These are phyloP conservation scores for Carollia perspicillata DNA, from an alignment of 2,113 vertebrate species.

Conservation along the genomic window DNA sequence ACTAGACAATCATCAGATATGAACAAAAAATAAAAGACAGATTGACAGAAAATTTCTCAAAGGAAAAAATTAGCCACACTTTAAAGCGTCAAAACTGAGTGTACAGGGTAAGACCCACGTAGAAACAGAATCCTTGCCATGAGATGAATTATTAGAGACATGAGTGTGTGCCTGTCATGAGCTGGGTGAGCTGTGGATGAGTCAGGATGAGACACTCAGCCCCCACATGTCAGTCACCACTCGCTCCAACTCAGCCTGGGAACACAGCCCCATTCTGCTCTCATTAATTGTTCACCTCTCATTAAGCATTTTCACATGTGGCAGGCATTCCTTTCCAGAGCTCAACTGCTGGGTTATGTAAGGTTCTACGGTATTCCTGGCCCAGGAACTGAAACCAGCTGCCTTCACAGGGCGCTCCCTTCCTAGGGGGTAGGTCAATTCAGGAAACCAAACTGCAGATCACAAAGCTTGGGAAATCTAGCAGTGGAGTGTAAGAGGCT, in stretches of 20 bases:
- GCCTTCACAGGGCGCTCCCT: background rate
- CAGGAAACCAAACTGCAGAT: slow-evolving; percentile 19
- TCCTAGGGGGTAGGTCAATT: background rate
- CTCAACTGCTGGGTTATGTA: slow-evolving; percentile 35
- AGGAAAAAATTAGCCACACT: background rate
- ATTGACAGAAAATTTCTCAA: background rate
- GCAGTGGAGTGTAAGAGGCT: background rate
- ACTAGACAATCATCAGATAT: background rate
- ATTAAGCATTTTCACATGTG: background rate
- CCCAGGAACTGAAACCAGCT: slow-evolving; percentile 30
- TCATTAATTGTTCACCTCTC: slow-evolving; percentile 10
- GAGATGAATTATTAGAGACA: background rate
- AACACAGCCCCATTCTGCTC: background rate
- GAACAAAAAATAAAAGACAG: background rate
- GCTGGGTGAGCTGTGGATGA: slow-evolving; percentile 26
- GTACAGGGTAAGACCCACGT: background rate
- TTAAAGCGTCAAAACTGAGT: background rate
- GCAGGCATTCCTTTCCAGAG: slow-evolving; percentile 22
- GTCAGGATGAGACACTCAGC: background rate
- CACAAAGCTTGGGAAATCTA: background rate
- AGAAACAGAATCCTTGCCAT: background rate
- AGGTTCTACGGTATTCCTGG: slow-evolving; percentile 42
- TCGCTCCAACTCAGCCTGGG: background rate
- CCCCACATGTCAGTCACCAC: background rate
- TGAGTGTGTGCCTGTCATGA: background rate